phyloP scores from a whole-genome alignment of 2,888 invertebrate genomes.

The Hydropsyche betteni region DNA sequence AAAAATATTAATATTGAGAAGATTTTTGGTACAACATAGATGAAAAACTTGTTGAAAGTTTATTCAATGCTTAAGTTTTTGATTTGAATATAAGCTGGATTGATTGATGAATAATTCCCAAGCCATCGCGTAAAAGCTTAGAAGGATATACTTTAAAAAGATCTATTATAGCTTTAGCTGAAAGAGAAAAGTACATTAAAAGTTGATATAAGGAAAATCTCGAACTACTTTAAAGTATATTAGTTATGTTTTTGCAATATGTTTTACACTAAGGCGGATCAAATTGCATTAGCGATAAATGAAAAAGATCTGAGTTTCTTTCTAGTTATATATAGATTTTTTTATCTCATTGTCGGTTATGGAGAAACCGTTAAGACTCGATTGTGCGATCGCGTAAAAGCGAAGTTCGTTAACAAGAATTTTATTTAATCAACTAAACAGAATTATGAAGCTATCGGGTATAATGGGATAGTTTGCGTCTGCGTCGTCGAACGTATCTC shows the following conservation, averaged over 20 bases:
- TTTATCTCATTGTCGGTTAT: too few species aligned
- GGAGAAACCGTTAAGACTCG: too few species aligned
- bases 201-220: constrained; percentile 34
- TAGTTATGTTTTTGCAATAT: not conserved
- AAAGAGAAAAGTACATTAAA: constrained; percentile 32
- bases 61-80: not conserved
- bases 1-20: too few species aligned
- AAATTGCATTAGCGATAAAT: constrained; percentile 8
- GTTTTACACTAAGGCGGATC: not conserved
- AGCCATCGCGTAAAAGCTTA: constrained; percentile 38
- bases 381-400: too few species aligned
- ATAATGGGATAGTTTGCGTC: constrained; percentile 16
- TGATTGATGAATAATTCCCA: constrained; percentile 43
- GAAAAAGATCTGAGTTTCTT: not conserved
- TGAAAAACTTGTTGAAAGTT: not conserved
- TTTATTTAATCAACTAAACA: too few species aligned
- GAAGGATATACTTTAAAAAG: constrained; percentile 9
- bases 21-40: not conserved
- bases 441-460: too few species aligned
- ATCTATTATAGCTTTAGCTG: constrained; percentile 19
- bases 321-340: not conserved
- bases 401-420: too few species aligned
- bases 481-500: not conserved
- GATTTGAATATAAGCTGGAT: constrained; percentile 43
- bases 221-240: not conserved